A percentile compares a stretch with the other conserved stretches of the same genome.
phyloP scores from a whole-genome alignment of 2,113 vertebrate species.

The Illadopsis cleaveri region DNA sequence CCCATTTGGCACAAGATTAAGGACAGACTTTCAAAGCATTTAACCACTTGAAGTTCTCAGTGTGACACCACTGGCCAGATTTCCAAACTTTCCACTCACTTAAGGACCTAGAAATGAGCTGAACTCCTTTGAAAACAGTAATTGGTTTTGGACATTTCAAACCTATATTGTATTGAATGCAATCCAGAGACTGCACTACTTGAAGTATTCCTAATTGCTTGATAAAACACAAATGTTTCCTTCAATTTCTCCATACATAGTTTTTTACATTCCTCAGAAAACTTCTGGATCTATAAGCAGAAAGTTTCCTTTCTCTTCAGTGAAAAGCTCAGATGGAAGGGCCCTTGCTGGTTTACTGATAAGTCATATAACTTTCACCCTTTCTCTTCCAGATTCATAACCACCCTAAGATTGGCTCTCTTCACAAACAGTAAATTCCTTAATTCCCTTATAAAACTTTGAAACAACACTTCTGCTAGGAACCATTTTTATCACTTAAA shows the following conservation, averaged over 20 bases:
- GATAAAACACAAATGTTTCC: slow-evolving; percentile 48
- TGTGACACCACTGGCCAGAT: slow-evolving; percentile 17
- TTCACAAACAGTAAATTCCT: slow-evolving; percentile 4
- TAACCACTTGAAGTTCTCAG: slow-evolving; percentile 49
- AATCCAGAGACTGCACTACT: not conserved
- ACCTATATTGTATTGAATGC: not conserved
- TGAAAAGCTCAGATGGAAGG: not conserved
- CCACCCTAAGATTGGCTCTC: not conserved
- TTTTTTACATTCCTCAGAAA: not conserved
- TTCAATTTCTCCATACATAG: not conserved
- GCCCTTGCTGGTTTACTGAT: slow-evolving; percentile 1
- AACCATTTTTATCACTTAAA: not conserved
- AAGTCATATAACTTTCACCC: not conserved
- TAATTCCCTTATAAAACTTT: slow-evolving; percentile 35
- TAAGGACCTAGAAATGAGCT: slow-evolving; percentile 18
- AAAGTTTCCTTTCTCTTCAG: slow-evolving; percentile 16
- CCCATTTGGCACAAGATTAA: slow-evolving; percentile 50
- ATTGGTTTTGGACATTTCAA: slow-evolving; percentile 7
- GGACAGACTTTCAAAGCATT: slow-evolving; percentile 31
- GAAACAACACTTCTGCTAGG: not conserved
- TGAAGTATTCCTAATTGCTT: not conserved
- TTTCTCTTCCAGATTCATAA: slow-evolving; percentile 14
- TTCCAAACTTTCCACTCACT: slow-evolving; percentile 50
- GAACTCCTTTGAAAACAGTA: slow-evolving; percentile 37
- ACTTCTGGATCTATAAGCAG: slow-evolving; percentile 9